Base-by-base conservation (phyloP, 2,797 vertebrate genomes). In the Acridotheres tristis region DNA sequence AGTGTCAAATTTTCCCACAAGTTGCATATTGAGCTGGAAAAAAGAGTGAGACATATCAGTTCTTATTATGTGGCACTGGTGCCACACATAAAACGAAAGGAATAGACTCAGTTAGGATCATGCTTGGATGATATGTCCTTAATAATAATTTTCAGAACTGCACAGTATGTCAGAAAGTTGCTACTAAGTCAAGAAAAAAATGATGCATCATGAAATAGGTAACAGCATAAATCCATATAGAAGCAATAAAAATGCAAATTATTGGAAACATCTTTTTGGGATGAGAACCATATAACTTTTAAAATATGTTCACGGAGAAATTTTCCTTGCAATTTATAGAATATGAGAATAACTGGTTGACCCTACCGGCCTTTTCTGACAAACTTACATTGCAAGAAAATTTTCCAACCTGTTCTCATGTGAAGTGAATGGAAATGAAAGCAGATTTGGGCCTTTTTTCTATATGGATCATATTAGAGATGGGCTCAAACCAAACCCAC, bases 381-480 rank as follows among this genome's bases (percentile, higher is more conserved):
- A 90, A 79, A 63, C 10, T 55, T 62, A 21, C 15, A 71, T 57
- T 63, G 42, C 43, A 89, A 34, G n/a, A 38, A 85, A 89, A 6
- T 76, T 89, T 95, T 92, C 75, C 61, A 95, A 94, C 95, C 96
- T 94, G 91, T 66, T 85, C 63, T 79, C 58, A 57, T 45, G 77
- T 93, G 85, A 94, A 95, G 40, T 74, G 68, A 77, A 82, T 84
- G 47, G 47, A 96, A 96, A 94, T 45, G 43, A 95, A 94, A 96
- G 69, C 82, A 94, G 73, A 53, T 89, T 95, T 89, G 81, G 77
- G 30, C 73, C 76, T 59, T 73, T 15, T 88, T 75, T 87, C 80
- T 94, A 62, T 90, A 86, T 94, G 93, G 93, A 94, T 97, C 80
- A 16, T 82, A 94, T 96, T 94, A 96, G 77, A 89, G 74, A 90